Evolutionary conservation across 53 echinoderm and acorn worm genomes (phyloP).

Genomic region (Luidia sarsii): DNA sequence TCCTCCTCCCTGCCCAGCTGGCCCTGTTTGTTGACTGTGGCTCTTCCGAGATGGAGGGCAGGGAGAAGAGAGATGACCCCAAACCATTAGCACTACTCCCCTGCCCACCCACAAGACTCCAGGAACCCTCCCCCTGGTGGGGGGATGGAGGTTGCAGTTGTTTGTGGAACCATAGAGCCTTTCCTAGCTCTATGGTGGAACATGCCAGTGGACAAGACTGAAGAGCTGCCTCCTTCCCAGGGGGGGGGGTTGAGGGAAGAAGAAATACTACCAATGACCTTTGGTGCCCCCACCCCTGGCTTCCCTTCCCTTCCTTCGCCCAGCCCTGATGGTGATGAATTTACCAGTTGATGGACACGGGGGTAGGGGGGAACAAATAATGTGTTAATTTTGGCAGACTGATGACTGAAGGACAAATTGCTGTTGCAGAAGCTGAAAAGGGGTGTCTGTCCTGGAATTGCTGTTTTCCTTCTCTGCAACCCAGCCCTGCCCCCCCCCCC

Average conservation of each 20-base stretch:
- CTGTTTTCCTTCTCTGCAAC: no score
- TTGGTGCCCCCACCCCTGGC: not conserved
- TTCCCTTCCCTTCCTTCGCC: not conserved
- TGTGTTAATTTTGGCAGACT: no score
- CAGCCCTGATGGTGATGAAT: conserved; percentile 7
- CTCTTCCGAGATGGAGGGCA: conserved; percentile 20
- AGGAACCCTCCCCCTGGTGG: not conserved
- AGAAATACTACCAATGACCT: no score
- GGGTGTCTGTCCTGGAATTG: no score
- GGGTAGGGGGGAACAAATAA: no score
- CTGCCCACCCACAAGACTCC: conserved; percentile 25
- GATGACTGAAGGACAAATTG: no score
- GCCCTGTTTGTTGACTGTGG: conserved; percentile 23
- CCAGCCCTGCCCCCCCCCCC: no score
- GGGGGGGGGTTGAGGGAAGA: no score
- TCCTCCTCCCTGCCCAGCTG: not conserved
- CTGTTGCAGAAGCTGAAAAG: no score
- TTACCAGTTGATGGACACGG: conserved; percentile 42
- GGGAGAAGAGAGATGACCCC: conserved; percentile 4
- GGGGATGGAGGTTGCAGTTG: not conserved
- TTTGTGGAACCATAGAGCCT: no score
- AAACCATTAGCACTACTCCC: conserved; percentile 38
- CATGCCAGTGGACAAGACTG: conserved; percentile 1
- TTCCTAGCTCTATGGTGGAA: no score
- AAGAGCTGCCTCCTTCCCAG: conserved; percentile 1